Conservation (phyloP, 2,797 vertebrate species). For the Nasua narica region DNA sequence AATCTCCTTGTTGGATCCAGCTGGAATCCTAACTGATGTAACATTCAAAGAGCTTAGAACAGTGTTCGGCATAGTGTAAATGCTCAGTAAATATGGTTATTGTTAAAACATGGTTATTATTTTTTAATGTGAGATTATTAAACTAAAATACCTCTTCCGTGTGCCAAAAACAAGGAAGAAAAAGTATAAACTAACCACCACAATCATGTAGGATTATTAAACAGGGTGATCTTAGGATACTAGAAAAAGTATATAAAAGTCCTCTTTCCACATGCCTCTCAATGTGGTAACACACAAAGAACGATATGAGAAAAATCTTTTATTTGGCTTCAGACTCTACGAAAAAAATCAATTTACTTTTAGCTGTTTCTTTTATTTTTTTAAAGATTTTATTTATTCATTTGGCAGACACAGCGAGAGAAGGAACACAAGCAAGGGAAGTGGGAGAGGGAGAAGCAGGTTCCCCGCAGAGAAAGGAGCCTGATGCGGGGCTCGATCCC, state of each 20-base stretch:
- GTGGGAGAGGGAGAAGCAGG: too few species aligned
- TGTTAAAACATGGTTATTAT: not conserved
- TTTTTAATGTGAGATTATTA: not conserved
- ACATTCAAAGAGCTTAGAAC: not conserved
- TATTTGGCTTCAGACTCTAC: not conserved
- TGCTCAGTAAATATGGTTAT: not conserved
- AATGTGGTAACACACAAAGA: not conserved
- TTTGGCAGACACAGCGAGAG: too few species aligned
- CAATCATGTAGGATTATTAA: not conserved
- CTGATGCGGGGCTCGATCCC: too few species aligned
- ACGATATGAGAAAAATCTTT: not conserved
- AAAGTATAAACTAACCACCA: not conserved
- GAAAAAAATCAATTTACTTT: not conserved
- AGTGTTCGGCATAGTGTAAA: not conserved
- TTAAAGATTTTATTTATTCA: too few species aligned
- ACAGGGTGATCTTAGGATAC: not conserved
- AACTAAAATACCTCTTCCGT: not conserved
- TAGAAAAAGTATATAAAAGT: not conserved
- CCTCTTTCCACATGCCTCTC: not conserved
- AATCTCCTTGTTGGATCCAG: not conserved
- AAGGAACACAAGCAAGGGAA: too few species aligned
- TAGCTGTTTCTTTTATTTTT: not conserved
- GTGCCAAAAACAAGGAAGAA: not conserved
- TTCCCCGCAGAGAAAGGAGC: too few species aligned
- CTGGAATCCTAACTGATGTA: not conserved